Evolutionary conservation across 2,888 invertebrate species (phyloP), one percentile per base, ranked within the genome.

Genomic region (Rhogogaster chlorosoma): DNA sequence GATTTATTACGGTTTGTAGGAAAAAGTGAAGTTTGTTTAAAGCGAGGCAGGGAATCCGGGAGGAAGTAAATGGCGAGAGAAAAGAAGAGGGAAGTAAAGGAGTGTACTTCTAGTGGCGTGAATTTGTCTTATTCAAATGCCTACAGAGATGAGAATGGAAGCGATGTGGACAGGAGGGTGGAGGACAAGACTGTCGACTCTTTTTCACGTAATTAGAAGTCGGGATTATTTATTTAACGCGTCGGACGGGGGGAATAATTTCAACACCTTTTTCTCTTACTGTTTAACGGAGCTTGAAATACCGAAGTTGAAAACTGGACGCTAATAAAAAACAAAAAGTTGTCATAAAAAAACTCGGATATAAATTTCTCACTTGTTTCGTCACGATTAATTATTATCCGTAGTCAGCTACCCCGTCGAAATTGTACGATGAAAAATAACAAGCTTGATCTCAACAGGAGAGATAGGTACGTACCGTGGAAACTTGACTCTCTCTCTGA

Each of bases 181-280:
- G 70, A 70, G 70, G n/a, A 70, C 32, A 18, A 61, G 86, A 87
- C 88, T 88, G 88, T 85, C 87, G 86, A 89, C 88, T 88, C 87
- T 90, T 91, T 90, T 90, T 88, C 88, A 87, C 88, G 89, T 90
- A 91, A 91, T 91, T 91, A 90, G 89, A 89, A 89, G 88, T 86
- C 86, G 88, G 88, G 88, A 90, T 90, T 91, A 91, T 91, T 91
- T 90, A 91, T 90, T 91, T 89, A 89, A 90, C 89, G 88, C 12
- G 32, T 88, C 87, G 88, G 88, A 88, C 87, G 87, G 87, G 87
- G 87, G 1, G 87, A 85, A 85, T 88, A 89, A 88, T 89, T 88
- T 89, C 36, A 22, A 38, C 38, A 71, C 10, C 3, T 61, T 26
- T 61, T 26, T 61, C 22, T 26, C 29, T 67, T 15, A 1, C 12